These are phyloP conservation scores for Fukomys damarensis DNA, from an alignment of 2,113 vertebrate genomes.

Conservation along the genomic window DNA sequence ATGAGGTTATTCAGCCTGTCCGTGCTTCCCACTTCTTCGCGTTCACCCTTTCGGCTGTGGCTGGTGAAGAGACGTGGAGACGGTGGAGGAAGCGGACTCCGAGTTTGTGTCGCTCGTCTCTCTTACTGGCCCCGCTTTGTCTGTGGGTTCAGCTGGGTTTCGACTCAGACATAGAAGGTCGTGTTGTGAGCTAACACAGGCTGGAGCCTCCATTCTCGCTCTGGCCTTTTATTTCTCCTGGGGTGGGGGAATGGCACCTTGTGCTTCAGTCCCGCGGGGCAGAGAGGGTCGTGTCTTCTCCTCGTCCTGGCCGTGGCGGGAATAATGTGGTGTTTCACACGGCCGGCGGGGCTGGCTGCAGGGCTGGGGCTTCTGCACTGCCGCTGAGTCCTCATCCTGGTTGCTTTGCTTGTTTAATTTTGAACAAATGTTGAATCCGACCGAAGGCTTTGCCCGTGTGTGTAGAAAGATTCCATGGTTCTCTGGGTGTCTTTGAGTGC, in stretches of 20 bases:
- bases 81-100: too few relatives aligned
- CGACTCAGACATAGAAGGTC: background rate
- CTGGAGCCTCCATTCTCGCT: background rate
- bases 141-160: background rate
- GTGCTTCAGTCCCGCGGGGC: background rate
- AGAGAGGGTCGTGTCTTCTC: background rate
- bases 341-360: background rate
- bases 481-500: fast-evolving
- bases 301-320: background rate
- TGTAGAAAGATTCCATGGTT: background rate
- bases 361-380: background rate
- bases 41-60: background rate
- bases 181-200: background rate
- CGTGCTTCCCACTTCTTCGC: background rate
- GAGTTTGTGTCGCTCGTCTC: background rate
- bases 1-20: background rate
- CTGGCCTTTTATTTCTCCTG: background rate
- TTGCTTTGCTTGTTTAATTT: background rate
- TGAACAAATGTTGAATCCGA: background rate
- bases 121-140: background rate
- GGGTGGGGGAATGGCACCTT: background rate
- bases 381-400: background rate
- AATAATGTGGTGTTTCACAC: background rate
- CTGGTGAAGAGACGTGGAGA: background rate
- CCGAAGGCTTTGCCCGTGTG: background rate